Evolutionary conservation across 1,140 invertebrate genomes (phyloP), one percentile per base, ranked within the genome.

Genomic region (Aphaenogaster rudis): DNA sequence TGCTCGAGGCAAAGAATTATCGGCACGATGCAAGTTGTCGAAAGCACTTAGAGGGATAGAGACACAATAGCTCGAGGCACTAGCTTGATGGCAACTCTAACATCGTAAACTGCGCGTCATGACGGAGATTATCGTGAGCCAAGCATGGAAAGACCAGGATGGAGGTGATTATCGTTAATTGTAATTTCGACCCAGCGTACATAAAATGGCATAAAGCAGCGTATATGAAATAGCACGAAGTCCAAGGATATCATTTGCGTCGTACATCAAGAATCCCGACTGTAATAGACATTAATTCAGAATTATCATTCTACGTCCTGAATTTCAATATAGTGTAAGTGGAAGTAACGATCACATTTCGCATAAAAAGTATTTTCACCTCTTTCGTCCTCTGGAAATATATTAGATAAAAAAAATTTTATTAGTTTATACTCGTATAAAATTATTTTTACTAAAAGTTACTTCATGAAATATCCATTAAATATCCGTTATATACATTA

Each of bases 131-230:
- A 54, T 52, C 48, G 33, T 36, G 15, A 90, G 7, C 33, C n/a
- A 50, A 52, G 45, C 28, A 59, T 72, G 9, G 9, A 85, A 61
- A 66, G n/a, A 50, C 66, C 59, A 74, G 66, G 61, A 76, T 84
- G 54, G 21, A 33, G 9, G 17, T 11, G 54, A 82, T 86, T 81
- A 72, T 15, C 36, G 45, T 28, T 76, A 89, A 81, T 77, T 82
- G 76, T 54, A 81, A 87, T 82, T 76, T 13, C 5, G 21, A 50
- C 5, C 21, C n/a, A 42, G 28, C 21, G 17, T 45, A 39, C 0
- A 28, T 39, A 8, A 45, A 59, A 81, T 67, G 66, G 15, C n/a
- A 17, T 72, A 54, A 45, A 28, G 28, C n/a, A 42, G 28, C 21
- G 17, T 52, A 39, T 1, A 28, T 39, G 6, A 45, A 59, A 81